Evolutionary conservation across 2,113 vertebrate species (phyloP).

Genomic region (Nothocercus nigrocapillus): DNA sequence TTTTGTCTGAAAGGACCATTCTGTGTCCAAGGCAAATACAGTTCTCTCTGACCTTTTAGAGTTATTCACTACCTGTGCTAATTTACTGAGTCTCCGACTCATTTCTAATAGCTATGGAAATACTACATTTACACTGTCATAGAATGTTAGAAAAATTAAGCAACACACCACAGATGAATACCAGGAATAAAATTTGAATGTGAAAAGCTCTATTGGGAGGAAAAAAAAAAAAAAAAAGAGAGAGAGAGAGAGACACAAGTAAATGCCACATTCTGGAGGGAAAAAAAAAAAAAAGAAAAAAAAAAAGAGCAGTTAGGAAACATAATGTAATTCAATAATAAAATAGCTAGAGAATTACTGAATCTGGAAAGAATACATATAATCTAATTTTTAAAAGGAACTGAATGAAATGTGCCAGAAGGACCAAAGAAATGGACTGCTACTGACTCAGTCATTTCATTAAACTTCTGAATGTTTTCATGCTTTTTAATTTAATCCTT

Average conservation of each 20-base stretch:
- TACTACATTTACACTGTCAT: background rate
- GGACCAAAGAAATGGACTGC: background rate
- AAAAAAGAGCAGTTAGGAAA: background rate
- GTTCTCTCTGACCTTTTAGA: background rate
- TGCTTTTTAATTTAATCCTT: background rate
- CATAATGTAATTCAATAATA: background rate
- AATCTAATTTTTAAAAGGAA: background rate
- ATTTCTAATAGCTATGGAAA: background rate
- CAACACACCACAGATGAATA: background rate
- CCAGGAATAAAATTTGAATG: background rate
- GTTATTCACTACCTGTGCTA: background rate
- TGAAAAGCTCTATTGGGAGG: background rate
- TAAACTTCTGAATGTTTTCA: background rate
- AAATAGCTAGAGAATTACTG: background rate
- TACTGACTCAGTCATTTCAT: background rate
- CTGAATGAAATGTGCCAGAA: background rate
- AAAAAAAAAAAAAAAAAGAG: background rate
- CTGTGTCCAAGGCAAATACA: background rate
- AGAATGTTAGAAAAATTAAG: background rate
- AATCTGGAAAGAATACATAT: slow-evolving; percentile 5
- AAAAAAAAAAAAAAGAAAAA: too few species aligned
- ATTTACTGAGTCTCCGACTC: background rate
- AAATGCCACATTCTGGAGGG: background rate
- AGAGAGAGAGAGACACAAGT: background rate
- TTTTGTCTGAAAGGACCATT: background rate